A percentile compares a stretch with the other conserved stretches of the same genome.
phyloP scores from a whole-genome alignment of 2,797 vertebrate genomes.

The Poeciliopsis gracilis region DNA sequence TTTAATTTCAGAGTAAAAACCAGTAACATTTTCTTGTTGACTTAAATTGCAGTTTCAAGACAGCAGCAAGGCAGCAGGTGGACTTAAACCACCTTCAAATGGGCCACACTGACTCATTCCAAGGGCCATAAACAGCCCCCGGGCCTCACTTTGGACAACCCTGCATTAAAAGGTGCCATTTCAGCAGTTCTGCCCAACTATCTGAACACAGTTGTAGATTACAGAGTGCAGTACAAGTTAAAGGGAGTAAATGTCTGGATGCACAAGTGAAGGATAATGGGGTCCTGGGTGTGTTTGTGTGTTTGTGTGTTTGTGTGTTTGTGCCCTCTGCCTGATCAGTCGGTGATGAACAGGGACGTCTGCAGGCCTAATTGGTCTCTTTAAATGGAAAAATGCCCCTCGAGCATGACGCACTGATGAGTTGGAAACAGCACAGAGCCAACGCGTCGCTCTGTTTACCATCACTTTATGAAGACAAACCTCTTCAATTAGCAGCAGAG shows the following conservation, averaged over 20 bases:
- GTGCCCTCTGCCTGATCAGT: conserved; percentile 58
- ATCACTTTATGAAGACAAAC: conserved; percentile 61
- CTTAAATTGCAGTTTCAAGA: not conserved
- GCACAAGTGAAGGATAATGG: conserved; percentile 58
- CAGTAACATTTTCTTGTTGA: not conserved
- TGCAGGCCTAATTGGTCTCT: conserved; percentile 71
- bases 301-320: conserved; percentile 61
- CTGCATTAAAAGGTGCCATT: not conserved
- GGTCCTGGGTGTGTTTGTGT: conserved; percentile 64
- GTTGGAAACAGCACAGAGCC: conserved; percentile 13
- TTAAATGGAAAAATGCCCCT: conserved; percentile 70
- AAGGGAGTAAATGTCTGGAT: conserved; percentile 44
- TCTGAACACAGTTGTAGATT: not conserved
- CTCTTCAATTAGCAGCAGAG: conserved; percentile 70
- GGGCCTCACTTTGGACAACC: no score
- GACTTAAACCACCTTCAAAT: not conserved
- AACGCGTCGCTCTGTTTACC: conserved; percentile 34
- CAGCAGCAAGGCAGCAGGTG: no score
- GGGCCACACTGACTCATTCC: no score
- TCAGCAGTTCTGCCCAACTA: not conserved
- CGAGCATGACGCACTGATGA: conserved; percentile 56
- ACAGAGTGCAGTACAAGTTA: conserved; percentile 31
- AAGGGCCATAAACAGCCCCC: no score
- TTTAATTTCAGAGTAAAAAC: no score
- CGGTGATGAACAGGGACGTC: conserved; percentile 59